Percentiles rank a stretch among this genome's conserved stretches.
phyloP scores from a whole-genome alignment of 2,888 invertebrate genomes.

The Synergus umbraculus region DNA sequence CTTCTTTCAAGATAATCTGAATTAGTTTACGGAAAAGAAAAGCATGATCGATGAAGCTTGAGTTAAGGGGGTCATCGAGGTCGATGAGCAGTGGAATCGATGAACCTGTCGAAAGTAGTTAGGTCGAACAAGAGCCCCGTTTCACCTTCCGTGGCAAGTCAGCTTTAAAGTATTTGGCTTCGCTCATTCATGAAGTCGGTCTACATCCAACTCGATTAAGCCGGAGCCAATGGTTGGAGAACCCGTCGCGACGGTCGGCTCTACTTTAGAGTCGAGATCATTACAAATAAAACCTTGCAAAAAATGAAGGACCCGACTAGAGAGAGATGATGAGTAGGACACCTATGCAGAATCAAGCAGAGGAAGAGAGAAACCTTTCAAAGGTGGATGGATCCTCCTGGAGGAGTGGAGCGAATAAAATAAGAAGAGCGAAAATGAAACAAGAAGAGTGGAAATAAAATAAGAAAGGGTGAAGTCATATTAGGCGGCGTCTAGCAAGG shows the following conservation, averaged over 20 bases:
- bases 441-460: slow-evolving; percentile 46
- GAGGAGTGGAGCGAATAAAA: slow-evolving; percentile 44
- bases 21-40: slow-evolving; percentile 11
- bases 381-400: slow-evolving; percentile 13
- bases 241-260: slow-evolving; percentile 19
- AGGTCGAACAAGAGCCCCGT: slow-evolving; percentile 51
- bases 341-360: slow-evolving; percentile 7
- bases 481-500: slow-evolving; percentile 40
- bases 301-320: slow-evolving; percentile 26
- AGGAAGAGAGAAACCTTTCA: not conserved
- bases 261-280: slow-evolving; percentile 19
- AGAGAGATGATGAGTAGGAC: slow-evolving; percentile 40
- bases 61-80: slow-evolving; percentile 54
- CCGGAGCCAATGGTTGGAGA: slow-evolving; percentile 34
- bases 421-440: slow-evolving; percentile 39
- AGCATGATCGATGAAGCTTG: slow-evolving; percentile 54
- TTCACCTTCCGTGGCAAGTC: slow-evolving; percentile 32
- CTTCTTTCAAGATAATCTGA: no score
- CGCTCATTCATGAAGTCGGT: slow-evolving; percentile 48
- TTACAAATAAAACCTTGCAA: slow-evolving; percentile 25
- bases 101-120: slow-evolving; percentile 48
- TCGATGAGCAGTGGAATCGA: slow-evolving; percentile 52
- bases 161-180: slow-evolving; percentile 46
- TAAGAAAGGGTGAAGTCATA: not conserved
- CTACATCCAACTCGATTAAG: slow-evolving; percentile 42